Percentiles rank a stretch among this genome's conserved stretches.
Evolutionary conservation across 2,113 vertebrate genomes (phyloP).

Genomic region (Notiomystis cincta): DNA sequence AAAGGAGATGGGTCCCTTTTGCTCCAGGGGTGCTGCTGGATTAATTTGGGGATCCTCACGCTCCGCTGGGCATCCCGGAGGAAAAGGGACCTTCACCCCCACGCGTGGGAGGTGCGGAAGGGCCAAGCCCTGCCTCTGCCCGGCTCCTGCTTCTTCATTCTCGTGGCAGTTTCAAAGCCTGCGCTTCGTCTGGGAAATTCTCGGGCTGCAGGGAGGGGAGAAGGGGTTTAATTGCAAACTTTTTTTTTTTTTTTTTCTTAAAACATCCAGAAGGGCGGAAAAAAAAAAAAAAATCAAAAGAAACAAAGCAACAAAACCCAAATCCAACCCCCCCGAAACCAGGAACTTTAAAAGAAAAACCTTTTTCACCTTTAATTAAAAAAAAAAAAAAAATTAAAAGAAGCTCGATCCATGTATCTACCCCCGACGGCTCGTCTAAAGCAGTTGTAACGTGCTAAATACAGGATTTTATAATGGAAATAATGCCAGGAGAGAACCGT

Average conservation of each 20-base stretch:
- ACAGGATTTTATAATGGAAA: not conserved
- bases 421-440: not conserved
- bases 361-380: not conserved
- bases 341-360: not conserved
- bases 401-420: not conserved
- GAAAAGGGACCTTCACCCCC: not conserved
- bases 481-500: not conserved
- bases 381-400: not conserved
- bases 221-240: not conserved
- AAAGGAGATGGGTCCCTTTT: not conserved
- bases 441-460: not conserved
- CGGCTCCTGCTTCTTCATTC: not conserved
- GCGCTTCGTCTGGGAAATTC: slow-evolving; percentile 4
- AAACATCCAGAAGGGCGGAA: not conserved
- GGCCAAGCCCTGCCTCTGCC: not conserved
- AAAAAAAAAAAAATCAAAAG: not conserved
- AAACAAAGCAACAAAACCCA: not conserved
- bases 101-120: not conserved
- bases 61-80: not conserved
- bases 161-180: not conserved
- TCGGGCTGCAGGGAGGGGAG: not conserved
- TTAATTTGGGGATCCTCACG: not conserved
- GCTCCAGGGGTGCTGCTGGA: not conserved
- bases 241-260: not conserved
- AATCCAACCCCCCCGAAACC: not conserved